Conservation (phyloP, 2,888 invertebrate species). For the Actias luna region DNA sequence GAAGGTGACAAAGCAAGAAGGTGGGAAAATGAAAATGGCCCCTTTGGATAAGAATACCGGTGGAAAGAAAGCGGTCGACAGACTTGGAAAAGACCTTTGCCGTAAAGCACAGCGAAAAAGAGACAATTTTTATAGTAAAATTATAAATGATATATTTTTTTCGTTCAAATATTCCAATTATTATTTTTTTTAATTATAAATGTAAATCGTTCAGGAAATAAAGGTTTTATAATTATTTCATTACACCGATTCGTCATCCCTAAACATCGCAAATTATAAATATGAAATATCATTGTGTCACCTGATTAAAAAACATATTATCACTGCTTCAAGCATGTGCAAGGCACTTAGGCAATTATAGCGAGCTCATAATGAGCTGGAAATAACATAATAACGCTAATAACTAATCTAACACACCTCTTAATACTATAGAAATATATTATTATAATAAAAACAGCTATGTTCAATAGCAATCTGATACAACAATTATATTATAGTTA, state of each 20-base stretch:
- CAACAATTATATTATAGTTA: neutral
- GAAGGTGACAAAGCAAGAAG: too few relatives aligned
- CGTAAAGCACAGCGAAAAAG: too few relatives aligned
- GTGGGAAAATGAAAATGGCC: too few relatives aligned
- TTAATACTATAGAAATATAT: constrained; percentile 1
- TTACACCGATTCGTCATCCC: neutral
- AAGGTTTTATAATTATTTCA: too few relatives aligned
- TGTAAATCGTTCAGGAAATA: too few relatives aligned
- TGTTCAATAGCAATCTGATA: neutral
- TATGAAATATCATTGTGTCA: neutral
- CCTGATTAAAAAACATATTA: neutral
- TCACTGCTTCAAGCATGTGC: neutral
- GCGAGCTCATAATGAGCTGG: neutral
- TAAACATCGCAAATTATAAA: neutral
- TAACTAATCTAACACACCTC: neutral
- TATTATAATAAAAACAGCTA: neutral
- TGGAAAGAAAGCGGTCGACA: too few relatives aligned
- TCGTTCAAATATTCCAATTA: too few relatives aligned
- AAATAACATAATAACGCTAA: neutral
- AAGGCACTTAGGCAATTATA: neutral
- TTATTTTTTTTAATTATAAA: too few relatives aligned
- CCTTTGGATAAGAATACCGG: too few relatives aligned
- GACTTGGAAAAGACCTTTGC: too few relatives aligned
- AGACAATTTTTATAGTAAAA: too few relatives aligned
- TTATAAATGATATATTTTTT: too few relatives aligned